These are phyloP conservation scores for Orussus abietinus DNA, from an alignment of 1,140 invertebrate genomes.

Conservation along the genomic window DNA sequence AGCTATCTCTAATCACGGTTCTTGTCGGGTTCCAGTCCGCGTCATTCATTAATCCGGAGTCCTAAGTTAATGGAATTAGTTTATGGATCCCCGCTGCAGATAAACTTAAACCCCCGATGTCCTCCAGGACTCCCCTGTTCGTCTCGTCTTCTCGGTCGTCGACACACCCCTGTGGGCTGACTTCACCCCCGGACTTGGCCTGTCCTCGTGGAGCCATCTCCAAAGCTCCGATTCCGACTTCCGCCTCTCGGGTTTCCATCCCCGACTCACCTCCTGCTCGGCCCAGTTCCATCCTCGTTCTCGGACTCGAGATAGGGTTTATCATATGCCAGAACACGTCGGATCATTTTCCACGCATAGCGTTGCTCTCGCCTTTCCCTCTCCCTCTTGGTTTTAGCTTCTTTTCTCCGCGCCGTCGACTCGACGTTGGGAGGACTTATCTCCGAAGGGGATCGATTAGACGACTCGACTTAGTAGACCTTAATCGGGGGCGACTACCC, in stretches of 20 bases:
- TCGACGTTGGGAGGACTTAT: conserved; percentile 11
- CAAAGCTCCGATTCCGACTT: too few relatives aligned
- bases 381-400: too few relatives aligned
- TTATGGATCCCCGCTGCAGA: conserved; percentile 18
- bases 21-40: conserved; percentile 7
- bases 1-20: conserved; percentile 20
- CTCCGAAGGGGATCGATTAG: conserved; percentile 19
- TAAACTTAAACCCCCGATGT: conserved; percentile 18
- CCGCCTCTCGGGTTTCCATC: neutral
- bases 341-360: conserved; percentile 24
- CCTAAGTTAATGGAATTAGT: conserved; percentile 28
- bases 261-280: conserved; percentile 7
- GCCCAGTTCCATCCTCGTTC: conserved; percentile 8
- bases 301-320: conserved; percentile 13
- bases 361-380: too few relatives aligned
- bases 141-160: conserved; percentile 4
- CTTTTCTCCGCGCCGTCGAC: conserved; percentile 13
- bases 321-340: conserved; percentile 17
- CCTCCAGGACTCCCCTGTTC: neutral
- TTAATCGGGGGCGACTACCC: conserved; percentile 12
- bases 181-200: too few relatives aligned
- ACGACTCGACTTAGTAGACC: conserved; percentile 5
- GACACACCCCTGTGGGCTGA: too few relatives aligned
- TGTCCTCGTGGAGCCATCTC: too few relatives aligned
- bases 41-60: conserved; percentile 19